A percentile compares a stretch with the other conserved stretches of the same genome.
Evolutionary conservation across 2,888 invertebrate genomes (phyloP).

Genomic region (Pogonocherus hispidulus): DNA sequence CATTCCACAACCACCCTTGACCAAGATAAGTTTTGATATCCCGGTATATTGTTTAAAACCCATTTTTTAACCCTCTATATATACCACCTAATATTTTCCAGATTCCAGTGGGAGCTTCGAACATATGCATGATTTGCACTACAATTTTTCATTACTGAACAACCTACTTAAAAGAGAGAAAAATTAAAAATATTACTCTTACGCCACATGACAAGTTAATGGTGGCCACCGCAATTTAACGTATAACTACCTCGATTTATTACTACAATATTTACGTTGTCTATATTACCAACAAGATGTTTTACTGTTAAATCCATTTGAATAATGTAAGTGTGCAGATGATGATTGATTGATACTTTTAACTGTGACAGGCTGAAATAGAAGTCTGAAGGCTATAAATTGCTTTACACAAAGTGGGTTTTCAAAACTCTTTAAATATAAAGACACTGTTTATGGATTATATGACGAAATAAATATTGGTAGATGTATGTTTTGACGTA

Average conservation of each 20-base stretch:
- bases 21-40: too few species aligned
- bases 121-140: too few species aligned
- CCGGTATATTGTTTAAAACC: too few species aligned
- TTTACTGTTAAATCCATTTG: conserved; percentile 29
- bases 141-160: conserved; percentile 36
- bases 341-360: conserved; percentile 37
- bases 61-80: too few species aligned
- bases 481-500: conserved; percentile 2
- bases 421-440: conserved; percentile 6
- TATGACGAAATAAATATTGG: conserved; percentile 7
- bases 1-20: too few species aligned
- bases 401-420: conserved; percentile 10
- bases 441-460: conserved; percentile 5
- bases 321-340: conserved; percentile 17
- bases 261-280: conserved; percentile 37
- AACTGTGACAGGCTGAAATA: conserved; percentile 21
- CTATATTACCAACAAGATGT: conserved; percentile 33
- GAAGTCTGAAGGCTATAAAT: conserved; percentile 11
- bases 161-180: conserved; percentile 30
- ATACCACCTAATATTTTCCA: too few species aligned
- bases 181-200: conserved; percentile 41
- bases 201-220: conserved; percentile 40
- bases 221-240: conserved; percentile 32
- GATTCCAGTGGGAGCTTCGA: too few species aligned
- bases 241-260: conserved; percentile 36